Evolutionary conservation across 1,140 invertebrate species (phyloP), one percentile per base, ranked within the genome.

Genomic region (Amyelois transitella): DNA sequence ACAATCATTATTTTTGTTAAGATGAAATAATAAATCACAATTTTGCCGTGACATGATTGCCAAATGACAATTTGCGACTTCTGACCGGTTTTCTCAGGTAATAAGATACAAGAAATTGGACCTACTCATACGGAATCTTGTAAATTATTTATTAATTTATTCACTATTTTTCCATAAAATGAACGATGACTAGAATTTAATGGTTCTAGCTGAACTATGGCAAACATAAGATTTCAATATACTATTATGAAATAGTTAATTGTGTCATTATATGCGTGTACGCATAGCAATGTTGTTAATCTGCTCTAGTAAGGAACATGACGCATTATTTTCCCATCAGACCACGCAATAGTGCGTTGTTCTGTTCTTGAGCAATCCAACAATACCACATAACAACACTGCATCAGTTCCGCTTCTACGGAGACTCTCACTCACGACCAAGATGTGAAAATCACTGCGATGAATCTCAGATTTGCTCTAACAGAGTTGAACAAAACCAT

Each of bases 391-490:
- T 52, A 44, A 47, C 50, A 14, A 44, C 21, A n/a, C n/a, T n/a
- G 49, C 50, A 4, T 52, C 18, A 10, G 51, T 58, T 58, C 55
- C 55, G 55, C 55, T 50, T 58, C 47, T 25, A 14, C 50, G 47
- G 19, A 18, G 24, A 52, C 55, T 58, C 55, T 57, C 55, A 52
- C 55, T 58, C 55, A 52, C 55, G 55, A 22, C 18, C 51, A 20
- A 14, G 17, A 38, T 38, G 17, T 38, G 32, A 14, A 38, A 38
- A 38, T 38, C 32, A 38, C 17, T 38, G n/a, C 32, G 32, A 38
- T 38, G 32, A 38, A 12, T 38, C 32, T 38, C 1, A 14, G n/a
- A n/a, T n/a, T n/a, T n/a, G n/a, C n/a, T n/a, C n/a, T n/a, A n/a
- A n/a, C n/a, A n/a, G n/a, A n/a, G n/a, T n/a, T n/a, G n/a, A n/a